Percentiles rank a stretch among this genome's conserved stretches.
Evolutionary conservation across 2,888 invertebrate genomes (phyloP).

Genomic region (Ypsolopha scabrella): DNA sequence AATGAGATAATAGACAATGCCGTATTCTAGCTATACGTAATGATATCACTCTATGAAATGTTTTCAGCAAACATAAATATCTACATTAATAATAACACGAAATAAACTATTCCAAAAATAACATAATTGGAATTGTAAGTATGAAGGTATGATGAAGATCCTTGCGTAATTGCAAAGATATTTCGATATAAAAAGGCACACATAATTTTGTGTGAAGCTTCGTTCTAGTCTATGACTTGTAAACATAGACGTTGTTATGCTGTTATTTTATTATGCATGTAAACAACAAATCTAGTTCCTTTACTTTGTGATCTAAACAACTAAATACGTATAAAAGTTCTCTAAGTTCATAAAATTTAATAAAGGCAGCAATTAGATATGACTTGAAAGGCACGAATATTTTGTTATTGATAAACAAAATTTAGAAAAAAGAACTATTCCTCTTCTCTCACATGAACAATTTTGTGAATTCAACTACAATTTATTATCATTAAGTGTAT

Average conservation of each 20-base stretch:
- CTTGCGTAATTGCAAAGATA: no score
- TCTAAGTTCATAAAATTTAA: slow-evolving; percentile 27
- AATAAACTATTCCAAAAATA: slow-evolving; percentile 65
- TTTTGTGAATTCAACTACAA: background rate
- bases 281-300: no score
- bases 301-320: background rate
- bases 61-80: slow-evolving; percentile 6
- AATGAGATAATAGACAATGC: no score
- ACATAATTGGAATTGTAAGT: slow-evolving; percentile 45
- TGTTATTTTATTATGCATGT: no score
- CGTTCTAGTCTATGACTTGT: no score
- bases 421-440: slow-evolving; percentile 21
- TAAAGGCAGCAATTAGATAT: slow-evolving; percentile 63
- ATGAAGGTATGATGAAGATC: slow-evolving; percentile 4
- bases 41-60: no score
- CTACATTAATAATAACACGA: slow-evolving; percentile 32
- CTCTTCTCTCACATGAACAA: background rate
- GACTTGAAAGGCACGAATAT: slow-evolving; percentile 62
- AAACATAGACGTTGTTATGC: no score
- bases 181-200: no score
- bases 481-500: background rate
- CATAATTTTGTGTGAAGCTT: no score
- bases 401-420: slow-evolving; percentile 30
- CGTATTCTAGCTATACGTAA: no score
- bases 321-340: slow-evolving; percentile 47